Base-by-base conservation (phyloP, 2,797 vertebrate species). In the Chiroxiphia lanceolata region DNA sequence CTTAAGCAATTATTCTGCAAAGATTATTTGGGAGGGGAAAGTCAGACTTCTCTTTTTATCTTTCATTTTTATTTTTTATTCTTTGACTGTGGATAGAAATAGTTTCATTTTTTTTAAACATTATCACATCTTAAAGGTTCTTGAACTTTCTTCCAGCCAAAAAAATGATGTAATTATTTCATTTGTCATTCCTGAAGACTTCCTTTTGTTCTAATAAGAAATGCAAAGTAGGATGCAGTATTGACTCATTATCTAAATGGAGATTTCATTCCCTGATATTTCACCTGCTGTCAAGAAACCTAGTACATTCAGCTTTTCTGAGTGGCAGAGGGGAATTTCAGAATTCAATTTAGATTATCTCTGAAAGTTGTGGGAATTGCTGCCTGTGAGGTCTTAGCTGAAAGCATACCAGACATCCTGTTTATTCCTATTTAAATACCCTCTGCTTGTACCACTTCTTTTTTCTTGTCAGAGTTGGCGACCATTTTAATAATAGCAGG, bases 241-340 rank as follows among this genome's bases (percentile, higher is more conserved):
- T 82, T 77, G 89, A 51, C 87, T 95, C 89, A 91, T 94, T 97
- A 83, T 91, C 82, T 92, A 93, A 96, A 95, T 95, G 95, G 94
- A 95, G 92, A 86, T 92, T 90, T 92, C 26, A 77, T 95, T 94
- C 59, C 48, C 75, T 86, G 72, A 14, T 83, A 69, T 26, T 83
- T 92, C 54, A 80, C 77, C 76, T 94, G 67, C 63, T 83, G 29
- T 85, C 64, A 69, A 33, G 76, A 89, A 80, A 20, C 48, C 21
- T 85, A 83, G 63, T 80, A 61, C 19, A 9, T 78, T 87, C 50
- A 71, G 42, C 42, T 95, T 82, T 79, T 85, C 53, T 50, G 57
- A 78, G 63, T 68, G 63, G 42, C 77, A 84, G 78, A 64, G 61
- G 53, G 57, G 23, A 78, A 78, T 86, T 92, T 90, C 26, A 36